These are phyloP conservation scores for Xyrauchen texanus DNA, from an alignment of 2,113 vertebrate genomes.

Conservation along the genomic window DNA sequence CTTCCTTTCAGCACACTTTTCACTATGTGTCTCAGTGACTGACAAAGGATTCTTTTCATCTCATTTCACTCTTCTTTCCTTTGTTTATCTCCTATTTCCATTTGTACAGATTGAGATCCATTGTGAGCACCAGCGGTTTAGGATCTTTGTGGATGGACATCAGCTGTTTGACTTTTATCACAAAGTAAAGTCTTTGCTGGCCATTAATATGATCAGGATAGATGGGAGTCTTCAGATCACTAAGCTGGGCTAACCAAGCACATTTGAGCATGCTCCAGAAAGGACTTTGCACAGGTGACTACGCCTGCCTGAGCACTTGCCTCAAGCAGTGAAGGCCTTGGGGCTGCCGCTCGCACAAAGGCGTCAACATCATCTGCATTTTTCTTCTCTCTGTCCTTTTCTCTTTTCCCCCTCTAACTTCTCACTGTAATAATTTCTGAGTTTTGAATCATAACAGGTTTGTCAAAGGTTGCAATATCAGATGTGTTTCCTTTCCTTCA, in stretches of 20 bases:
- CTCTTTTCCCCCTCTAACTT: no score
- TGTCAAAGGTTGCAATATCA: conserved; percentile 52
- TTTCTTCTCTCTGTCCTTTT: conserved; percentile 24
- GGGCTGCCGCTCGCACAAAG: no score
- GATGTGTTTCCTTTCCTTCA: conserved; percentile 42
- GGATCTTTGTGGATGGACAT: conserved; percentile 98
- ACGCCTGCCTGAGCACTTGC: conserved; percentile 31
- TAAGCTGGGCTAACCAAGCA: conserved; percentile 86
- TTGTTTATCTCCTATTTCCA: background rate
- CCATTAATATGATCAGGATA: conserved; percentile 95
- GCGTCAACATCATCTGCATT: conserved; percentile 16
- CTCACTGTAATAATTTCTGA: background rate
- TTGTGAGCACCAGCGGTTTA: conserved; percentile 96
- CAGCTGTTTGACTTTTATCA: conserved; percentile 99
- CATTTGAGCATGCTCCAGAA: conserved; percentile 32
- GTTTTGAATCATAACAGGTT: conserved; percentile 26
- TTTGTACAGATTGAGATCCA: conserved; percentile 91
- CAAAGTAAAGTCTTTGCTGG: conserved; percentile 88
- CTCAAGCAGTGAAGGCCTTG: conserved; percentile 29
- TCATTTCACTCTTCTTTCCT: conserved; percentile 1
- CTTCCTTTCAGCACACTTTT: conserved; percentile 34
- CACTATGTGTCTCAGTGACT: conserved; percentile 29
- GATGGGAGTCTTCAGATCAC: conserved; percentile 95
- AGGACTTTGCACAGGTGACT: conserved; percentile 52
- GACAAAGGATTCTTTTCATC: conserved; percentile 33